A percentile compares a stretch with the other conserved stretches of the same genome.
Evolutionary conservation across 2,113 vertebrate species (phyloP).

Genomic region (Pelecanus crispus): DNA sequence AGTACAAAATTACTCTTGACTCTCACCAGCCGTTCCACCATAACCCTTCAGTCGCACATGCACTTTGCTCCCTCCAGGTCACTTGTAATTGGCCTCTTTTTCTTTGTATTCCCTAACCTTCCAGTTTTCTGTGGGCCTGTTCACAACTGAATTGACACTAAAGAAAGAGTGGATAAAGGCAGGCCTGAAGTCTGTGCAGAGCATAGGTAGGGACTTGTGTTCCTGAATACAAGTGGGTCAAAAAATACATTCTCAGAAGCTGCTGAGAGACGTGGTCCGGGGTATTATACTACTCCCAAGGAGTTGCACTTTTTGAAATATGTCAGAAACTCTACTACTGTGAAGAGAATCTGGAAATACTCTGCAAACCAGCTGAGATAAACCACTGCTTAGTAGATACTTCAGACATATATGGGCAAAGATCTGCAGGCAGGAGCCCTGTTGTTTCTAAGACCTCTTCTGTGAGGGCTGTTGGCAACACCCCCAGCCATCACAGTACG

Average conservation of each 20-base stretch:
- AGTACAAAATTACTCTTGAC: background rate
- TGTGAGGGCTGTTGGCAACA: background rate
- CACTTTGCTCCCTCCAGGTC: slow-evolving; percentile 32
- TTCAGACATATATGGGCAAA: background rate
- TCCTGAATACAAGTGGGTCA: slow-evolving; percentile 31
- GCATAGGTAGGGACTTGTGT: background rate
- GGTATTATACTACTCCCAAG: background rate
- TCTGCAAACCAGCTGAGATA: slow-evolving; percentile 18
- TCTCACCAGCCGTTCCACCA: background rate
- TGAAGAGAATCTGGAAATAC: slow-evolving; percentile 24
- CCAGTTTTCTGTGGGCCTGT: slow-evolving; percentile 8
- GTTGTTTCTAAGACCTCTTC: background rate
- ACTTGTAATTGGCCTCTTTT: slow-evolving; percentile 53
- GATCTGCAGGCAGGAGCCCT: background rate
- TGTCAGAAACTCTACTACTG: background rate
- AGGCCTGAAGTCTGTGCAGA: slow-evolving; percentile 18
- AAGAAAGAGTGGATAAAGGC: slow-evolving; percentile 32
- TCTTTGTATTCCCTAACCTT: slow-evolving; percentile 32
- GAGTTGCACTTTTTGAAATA: slow-evolving; percentile 12
- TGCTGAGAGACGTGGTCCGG: background rate
- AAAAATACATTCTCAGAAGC: slow-evolving; percentile 9
- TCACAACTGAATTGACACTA: slow-evolving; percentile 16
- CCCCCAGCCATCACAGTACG: background rate
- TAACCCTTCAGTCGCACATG: background rate
- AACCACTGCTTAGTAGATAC: background rate